Base-by-base conservation (phyloP, 2,797 vertebrate species). In the Intellagama lesueurii region DNA sequence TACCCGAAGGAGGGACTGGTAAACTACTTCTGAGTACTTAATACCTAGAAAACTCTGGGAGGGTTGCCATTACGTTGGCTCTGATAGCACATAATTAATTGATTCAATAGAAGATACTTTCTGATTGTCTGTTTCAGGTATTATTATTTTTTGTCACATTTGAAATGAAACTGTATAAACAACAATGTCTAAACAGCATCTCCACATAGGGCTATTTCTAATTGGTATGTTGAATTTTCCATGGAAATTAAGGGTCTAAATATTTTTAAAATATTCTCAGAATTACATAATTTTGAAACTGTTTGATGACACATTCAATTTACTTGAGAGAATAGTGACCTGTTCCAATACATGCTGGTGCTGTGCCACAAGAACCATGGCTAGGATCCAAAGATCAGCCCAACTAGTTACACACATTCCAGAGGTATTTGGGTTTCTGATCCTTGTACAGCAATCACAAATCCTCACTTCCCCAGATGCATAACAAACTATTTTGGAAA, bases 141-240 rank as follows among this genome's bases (percentile, higher is more conserved):
- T 0, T 88, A 92, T 88, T 6, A 90, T 9, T 52, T 56, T 9
- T 56, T 56, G 52, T 56, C 85, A 49, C 8, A 56, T 93, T 90
- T 87, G 79, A 90, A 82, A 83, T 56, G 40, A 77, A 47, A 47
- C 2, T 76, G 17, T 1, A 75, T 30, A 75, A 16, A 19, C 7
- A 47, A 26, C n/a, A 85, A 4, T 30, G 35, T 72, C 35, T 32
- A 73, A 79, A 89, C 47, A 22, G 40, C 40, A 40, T 75, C 81
- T 64, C 56, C 80, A 47, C 52, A 79, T 88, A 7, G 49, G 68
- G 30, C 47, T 66, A 66, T 86, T 30, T 4, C 1, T 4, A 83
- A 64, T 85, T n/a, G 3, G 1, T 4, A 83, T 83, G 44, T 72
- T 81, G 70, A 14, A 86, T 83, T 0, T 76, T 40, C 87, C 78